phyloP scores from a whole-genome alignment of 2,888 invertebrate species.

The Eupithecia tripunctaria region DNA sequence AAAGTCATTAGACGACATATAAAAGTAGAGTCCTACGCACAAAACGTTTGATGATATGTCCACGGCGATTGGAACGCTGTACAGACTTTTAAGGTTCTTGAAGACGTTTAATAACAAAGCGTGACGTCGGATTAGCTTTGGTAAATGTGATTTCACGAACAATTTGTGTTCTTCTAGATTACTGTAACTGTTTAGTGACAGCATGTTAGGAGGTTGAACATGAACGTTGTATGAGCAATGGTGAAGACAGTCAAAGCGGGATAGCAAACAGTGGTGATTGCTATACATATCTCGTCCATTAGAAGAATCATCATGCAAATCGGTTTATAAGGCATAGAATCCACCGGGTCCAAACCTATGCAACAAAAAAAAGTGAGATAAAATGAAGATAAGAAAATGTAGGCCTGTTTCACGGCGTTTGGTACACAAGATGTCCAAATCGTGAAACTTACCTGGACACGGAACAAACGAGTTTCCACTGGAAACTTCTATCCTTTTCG shows the following conservation, averaged over 20 bases:
- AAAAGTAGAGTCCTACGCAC: slow-evolving; percentile 68
- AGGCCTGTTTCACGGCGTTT: not conserved
- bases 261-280: slow-evolving; percentile 60
- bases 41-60: slow-evolving; percentile 70
- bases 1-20: slow-evolving; percentile 63
- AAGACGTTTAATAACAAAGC: slow-evolving; percentile 55
- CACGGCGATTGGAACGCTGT: slow-evolving; percentile 70
- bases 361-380: not conserved
- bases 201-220: slow-evolving; percentile 67
- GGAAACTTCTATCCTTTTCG: slow-evolving; percentile 55
- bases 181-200: slow-evolving; percentile 50
- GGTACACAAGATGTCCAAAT: not conserved
- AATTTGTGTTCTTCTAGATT: slow-evolving; percentile 44
- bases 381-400: not conserved
- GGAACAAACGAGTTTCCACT: slow-evolving; percentile 64
- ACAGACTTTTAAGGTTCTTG: slow-evolving; percentile 60
- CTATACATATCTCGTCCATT: slow-evolving; percentile 59
- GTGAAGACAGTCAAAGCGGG: slow-evolving; percentile 66
- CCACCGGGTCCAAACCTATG: slow-evolving; percentile 64
- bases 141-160: slow-evolving; percentile 53
- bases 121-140: slow-evolving; percentile 60
- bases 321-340: slow-evolving; percentile 59
- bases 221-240: slow-evolving; percentile 66
- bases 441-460: slow-evolving; percentile 65
- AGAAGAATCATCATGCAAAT: slow-evolving; percentile 60